Percentiles rank a stretch among this genome's conserved stretches.
phyloP scores from a whole-genome alignment of 1,140 invertebrate species.

The Vanessa atalanta region DNA sequence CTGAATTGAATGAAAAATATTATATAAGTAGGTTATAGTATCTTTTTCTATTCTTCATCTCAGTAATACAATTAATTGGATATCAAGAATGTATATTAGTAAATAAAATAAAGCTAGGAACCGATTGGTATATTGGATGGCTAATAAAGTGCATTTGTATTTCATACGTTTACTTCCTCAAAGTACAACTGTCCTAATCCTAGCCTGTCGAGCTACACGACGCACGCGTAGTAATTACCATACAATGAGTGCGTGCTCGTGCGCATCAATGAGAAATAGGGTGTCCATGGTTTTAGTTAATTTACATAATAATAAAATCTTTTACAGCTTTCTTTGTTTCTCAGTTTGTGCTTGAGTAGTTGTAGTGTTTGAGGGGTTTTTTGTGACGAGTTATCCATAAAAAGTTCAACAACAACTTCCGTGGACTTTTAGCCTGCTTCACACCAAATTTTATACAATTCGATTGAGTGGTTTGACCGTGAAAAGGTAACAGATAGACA shows the following conservation, averaged over 20 bases:
- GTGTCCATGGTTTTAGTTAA: slow-evolving; percentile 32
- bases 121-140: slow-evolving; percentile 11
- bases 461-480: too few relatives aligned
- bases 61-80: background rate
- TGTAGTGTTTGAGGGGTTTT: too few relatives aligned
- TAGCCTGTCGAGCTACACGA: slow-evolving; percentile 55
- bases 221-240: slow-evolving; percentile 64
- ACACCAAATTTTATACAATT: too few relatives aligned
- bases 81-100: background rate
- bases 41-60: too few relatives aligned
- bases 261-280: slow-evolving; percentile 54
- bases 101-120: background rate
- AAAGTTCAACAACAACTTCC: too few relatives aligned
- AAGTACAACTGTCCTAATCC: slow-evolving; percentile 51
- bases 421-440: too few relatives aligned
- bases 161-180: slow-evolving; percentile 38
- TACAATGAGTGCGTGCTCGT: slow-evolving; percentile 67
- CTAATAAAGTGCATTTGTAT: slow-evolving; percentile 37
- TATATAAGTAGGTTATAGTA: too few relatives aligned
- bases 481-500: too few relatives aligned
- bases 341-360: too few relatives aligned
- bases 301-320: background rate
- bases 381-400: too few relatives aligned
- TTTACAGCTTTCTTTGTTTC: too few relatives aligned
- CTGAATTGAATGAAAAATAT: too few relatives aligned